These are phyloP conservation scores for Alauda arvensis DNA, from an alignment of 2,797 vertebrate genomes.

Conservation along the genomic window DNA sequence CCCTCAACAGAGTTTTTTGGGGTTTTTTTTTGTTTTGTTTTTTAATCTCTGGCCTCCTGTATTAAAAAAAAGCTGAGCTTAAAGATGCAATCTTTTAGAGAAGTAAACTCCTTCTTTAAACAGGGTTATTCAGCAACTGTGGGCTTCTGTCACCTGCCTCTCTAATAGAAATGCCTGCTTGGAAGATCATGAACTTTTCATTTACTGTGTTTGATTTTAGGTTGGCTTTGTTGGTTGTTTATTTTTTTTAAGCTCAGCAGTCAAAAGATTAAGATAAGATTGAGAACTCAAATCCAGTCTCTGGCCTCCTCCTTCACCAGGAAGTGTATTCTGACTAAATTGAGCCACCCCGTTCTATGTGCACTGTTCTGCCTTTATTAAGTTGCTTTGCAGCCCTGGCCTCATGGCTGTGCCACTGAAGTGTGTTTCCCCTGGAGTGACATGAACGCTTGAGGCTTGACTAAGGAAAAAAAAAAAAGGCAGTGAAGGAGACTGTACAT, in stretches of 20 bases:
- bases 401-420: constrained; percentile 86
- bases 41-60: constrained; percentile 2
- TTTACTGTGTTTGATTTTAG: not conserved
- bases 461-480: constrained; percentile 70
- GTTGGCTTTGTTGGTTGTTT: not conserved
- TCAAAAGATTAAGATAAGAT: constrained; percentile 45
- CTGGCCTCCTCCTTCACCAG: constrained; percentile 82
- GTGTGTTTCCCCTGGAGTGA: constrained; percentile 82
- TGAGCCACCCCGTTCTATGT: constrained; percentile 82
- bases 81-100: constrained; percentile 9
- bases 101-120: constrained; percentile 25
- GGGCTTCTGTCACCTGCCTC: constrained; percentile 58
- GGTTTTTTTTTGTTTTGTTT: not conserved
- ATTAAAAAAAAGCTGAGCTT: constrained; percentile 35
- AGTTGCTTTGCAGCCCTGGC: constrained; percentile 91
- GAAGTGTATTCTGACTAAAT: constrained; percentile 75
- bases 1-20: not conserved
- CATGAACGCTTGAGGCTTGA: constrained; percentile 83
- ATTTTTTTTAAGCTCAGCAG: not conserved
- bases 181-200: constrained; percentile 30
- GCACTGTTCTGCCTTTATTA: constrained; percentile 82
- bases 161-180: constrained; percentile 52
- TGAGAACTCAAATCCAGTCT: constrained; percentile 87
- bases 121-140: constrained; percentile 17
- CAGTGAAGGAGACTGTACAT: constrained; percentile 89